phyloP scores from a whole-genome alignment of 2,113 vertebrate genomes.

The Terrapene triunguis region DNA sequence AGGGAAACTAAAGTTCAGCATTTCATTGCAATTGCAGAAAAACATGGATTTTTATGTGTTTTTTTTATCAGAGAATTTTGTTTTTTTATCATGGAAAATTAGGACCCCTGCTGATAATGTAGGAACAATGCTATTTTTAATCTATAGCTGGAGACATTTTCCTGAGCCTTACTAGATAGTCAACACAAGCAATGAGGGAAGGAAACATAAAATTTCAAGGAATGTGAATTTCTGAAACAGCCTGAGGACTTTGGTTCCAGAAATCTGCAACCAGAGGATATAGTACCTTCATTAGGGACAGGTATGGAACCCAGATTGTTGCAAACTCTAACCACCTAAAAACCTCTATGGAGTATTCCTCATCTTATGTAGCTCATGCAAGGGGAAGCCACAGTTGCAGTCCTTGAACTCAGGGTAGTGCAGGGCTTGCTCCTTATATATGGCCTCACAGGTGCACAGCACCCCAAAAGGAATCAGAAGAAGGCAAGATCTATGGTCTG shows the following conservation, averaged over 20 bases:
- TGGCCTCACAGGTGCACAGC: neutral
- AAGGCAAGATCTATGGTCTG: neutral
- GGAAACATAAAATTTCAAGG: neutral
- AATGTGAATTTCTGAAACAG: neutral
- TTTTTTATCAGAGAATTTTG: too few relatives aligned
- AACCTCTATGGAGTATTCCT: rapidly evolving
- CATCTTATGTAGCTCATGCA: neutral
- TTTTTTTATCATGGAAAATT: too few relatives aligned
- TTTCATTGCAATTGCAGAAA: too few relatives aligned
- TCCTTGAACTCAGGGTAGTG: neutral
- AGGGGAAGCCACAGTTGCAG: neutral
- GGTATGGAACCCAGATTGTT: neutral
- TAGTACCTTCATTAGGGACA: neutral
- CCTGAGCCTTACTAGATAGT: neutral
- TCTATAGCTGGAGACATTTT: neutral
- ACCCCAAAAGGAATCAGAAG: neutral
- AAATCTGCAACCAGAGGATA: neutral
- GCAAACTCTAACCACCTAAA: neutral
- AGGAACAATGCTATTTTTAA: neutral
- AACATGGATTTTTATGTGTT: too few relatives aligned
- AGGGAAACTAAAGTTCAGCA: too few relatives aligned
- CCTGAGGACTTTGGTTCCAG: neutral
- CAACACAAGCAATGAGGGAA: neutral
- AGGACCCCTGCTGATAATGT: neutral
- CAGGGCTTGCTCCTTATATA: neutral